These are phyloP conservation scores for Planococcus citri DNA, from an alignment of 1,140 invertebrate species.

Conservation along the genomic window DNA sequence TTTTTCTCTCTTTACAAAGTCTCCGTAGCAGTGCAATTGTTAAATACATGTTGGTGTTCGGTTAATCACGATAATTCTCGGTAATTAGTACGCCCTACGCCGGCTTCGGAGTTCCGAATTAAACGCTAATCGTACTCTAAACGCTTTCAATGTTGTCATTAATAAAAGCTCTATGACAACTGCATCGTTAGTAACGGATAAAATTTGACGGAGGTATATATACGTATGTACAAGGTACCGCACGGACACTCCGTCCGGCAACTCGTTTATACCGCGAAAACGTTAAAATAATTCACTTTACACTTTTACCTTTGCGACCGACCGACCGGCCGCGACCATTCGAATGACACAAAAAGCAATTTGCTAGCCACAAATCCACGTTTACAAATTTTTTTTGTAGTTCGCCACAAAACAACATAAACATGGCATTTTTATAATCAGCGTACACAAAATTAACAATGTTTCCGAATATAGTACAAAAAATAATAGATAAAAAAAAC, in stretches of 20 bases:
- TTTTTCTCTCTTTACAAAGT: background rate
- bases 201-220: no score
- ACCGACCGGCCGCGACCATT: no score
- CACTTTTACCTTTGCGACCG: no score
- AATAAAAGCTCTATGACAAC: background rate
- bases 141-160: background rate
- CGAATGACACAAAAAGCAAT: no score
- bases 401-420: background rate
- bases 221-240: no score
- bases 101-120: background rate
- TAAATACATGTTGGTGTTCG: background rate
- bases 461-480: background rate
- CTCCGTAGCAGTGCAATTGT: background rate
- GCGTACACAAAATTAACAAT: background rate
- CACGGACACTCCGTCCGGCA: no score
- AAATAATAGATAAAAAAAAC: no score
- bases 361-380: no score
- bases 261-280: no score
- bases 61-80: background rate
- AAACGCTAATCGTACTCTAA: background rate
- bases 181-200: no score
- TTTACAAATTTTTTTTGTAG: no score
- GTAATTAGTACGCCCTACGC: background rate
- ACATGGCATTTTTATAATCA: background rate
- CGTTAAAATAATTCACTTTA: no score